A percentile compares a stretch with the other conserved stretches of the same genome.
phyloP scores from a whole-genome alignment of 2,113 vertebrate species.

The Oncorhynchus keta region DNA sequence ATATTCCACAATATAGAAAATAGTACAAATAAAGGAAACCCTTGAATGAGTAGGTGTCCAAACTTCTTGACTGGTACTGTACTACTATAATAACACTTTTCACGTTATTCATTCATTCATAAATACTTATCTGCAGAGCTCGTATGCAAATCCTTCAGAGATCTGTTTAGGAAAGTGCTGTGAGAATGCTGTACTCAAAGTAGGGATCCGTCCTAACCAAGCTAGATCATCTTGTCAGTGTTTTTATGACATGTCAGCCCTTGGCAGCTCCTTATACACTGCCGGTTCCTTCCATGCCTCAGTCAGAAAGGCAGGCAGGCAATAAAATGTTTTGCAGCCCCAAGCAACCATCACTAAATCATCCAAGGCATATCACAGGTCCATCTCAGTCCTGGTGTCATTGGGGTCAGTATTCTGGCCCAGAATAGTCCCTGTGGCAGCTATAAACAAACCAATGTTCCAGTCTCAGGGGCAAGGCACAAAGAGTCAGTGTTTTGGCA shows the following conservation, averaged over 20 bases:
- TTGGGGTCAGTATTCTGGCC: constrained; percentile 41
- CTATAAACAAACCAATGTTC: not conserved
- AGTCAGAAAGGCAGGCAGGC: too few species aligned
- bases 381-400: constrained; percentile 15
- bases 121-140: too few species aligned
- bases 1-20: too few species aligned
- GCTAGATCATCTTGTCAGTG: not conserved
- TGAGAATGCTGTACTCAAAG: not conserved
- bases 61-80: too few species aligned
- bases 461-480: not conserved
- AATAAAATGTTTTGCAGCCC: not conserved
- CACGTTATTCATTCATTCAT: too few species aligned
- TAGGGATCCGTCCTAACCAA: not conserved
- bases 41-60: too few species aligned
- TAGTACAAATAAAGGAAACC: too few species aligned
- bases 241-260: not conserved
- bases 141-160: too few species aligned
- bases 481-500: not conserved
- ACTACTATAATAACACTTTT: too few species aligned
- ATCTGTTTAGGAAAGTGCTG: too few species aligned
- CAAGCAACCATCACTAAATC: not conserved
- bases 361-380: not conserved
- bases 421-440: constrained; percentile 31
- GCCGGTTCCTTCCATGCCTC: too few species aligned
- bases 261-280: not conserved